A percentile compares a stretch with the other conserved stretches of the same genome.
phyloP scores from a whole-genome alignment of 2,797 vertebrate species.

The Tarsius wallacei region DNA sequence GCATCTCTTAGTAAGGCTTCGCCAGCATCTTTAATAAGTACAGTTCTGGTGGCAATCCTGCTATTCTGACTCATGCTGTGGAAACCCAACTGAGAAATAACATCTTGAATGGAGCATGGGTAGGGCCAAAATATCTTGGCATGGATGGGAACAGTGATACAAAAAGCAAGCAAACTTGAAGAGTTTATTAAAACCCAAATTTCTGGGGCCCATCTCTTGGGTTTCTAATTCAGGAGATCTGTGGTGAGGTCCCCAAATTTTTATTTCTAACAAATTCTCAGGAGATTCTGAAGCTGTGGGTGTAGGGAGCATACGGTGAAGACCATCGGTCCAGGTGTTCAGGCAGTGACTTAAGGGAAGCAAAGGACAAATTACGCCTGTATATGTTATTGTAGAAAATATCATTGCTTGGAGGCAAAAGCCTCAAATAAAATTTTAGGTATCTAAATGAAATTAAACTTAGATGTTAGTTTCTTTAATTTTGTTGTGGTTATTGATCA shows the following conservation, averaged over 20 bases:
- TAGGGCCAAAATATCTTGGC: not conserved
- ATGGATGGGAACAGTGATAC: not conserved
- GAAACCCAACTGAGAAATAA: not conserved
- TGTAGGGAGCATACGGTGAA: not conserved
- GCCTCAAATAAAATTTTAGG: conserved; percentile 30
- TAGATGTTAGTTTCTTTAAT: not conserved
- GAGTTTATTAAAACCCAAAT: not conserved
- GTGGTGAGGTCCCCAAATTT: not conserved
- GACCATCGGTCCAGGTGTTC: not conserved
- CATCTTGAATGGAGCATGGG: not conserved
- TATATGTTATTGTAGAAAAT: not conserved
- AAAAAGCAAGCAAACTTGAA: not conserved
- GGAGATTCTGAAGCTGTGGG: not conserved
- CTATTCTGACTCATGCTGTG: not conserved
- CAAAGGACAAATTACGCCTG: not conserved
- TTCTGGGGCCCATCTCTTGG: not conserved
- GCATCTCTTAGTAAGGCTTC: not conserved
- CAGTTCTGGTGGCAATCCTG: not conserved
- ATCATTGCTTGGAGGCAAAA: conserved; percentile 13
- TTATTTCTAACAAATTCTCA: not conserved
- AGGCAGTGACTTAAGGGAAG: not conserved
- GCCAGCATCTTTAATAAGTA: not conserved
- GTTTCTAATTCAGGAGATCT: not conserved
- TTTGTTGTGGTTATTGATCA: not conserved
- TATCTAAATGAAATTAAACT: conserved; percentile 14